phyloP scores from a whole-genome alignment of 2,797 vertebrate genomes.

The Atherinosoma microstoma region DNA sequence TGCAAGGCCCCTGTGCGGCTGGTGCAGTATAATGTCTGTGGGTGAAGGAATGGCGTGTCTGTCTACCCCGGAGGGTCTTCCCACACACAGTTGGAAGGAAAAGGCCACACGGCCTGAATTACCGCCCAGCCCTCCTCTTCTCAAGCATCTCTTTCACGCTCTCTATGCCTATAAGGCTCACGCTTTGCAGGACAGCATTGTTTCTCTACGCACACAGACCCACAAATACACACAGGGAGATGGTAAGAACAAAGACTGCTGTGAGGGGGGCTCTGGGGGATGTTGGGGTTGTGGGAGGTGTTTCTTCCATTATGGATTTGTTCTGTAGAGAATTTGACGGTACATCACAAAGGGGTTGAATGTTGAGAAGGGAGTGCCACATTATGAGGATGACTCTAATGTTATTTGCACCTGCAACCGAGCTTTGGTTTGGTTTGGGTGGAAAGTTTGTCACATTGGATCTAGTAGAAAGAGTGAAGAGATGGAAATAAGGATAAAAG shows the following conservation, averaged over 20 bases:
- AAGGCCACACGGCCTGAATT: constrained; percentile 68
- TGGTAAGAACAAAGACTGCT: constrained; percentile 59
- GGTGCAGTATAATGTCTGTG: constrained; percentile 64
- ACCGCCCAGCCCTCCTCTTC: constrained; percentile 63
- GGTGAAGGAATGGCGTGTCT: constrained; percentile 75
- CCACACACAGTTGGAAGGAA: constrained; percentile 69
- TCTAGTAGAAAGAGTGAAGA: background rate
- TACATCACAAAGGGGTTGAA: background rate
- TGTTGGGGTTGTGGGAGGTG: constrained; percentile 43
- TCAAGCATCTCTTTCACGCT: constrained; percentile 69
- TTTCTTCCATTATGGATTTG: constrained; percentile 41
- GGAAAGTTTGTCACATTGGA: background rate
- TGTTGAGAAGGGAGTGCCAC: background rate
- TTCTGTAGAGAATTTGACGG: constrained; percentile 14
- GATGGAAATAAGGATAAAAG: background rate
- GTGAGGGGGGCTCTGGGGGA: constrained; percentile 19
- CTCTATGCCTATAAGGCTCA: constrained; percentile 47
- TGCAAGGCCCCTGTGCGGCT: constrained; percentile 48
- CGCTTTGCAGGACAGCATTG: constrained; percentile 68
- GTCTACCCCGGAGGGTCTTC: constrained; percentile 70
- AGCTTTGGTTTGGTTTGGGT: background rate
- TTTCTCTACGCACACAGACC: constrained; percentile 68
- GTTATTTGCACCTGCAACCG: background rate
- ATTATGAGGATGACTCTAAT: background rate
- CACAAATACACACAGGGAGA: constrained; percentile 63